Evolutionary conservation across 2,888 invertebrate genomes (phyloP).

Genomic region (Cepaea hortensis): DNA sequence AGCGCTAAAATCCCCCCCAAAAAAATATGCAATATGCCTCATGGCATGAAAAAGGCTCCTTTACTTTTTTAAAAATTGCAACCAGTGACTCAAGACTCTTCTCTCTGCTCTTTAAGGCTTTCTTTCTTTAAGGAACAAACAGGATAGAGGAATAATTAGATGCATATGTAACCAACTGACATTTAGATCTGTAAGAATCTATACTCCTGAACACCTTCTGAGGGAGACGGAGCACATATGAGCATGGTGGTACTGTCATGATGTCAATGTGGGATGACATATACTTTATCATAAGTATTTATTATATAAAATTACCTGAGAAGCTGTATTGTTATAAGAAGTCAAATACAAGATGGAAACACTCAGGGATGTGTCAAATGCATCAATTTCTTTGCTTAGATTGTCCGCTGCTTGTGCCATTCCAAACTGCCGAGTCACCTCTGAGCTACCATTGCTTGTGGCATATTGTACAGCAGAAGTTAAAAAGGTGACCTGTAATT

Average conservation of each 20-base stretch:
- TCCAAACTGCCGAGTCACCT: constrained; percentile 1
- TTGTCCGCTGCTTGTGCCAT: constrained; percentile 4
- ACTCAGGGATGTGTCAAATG: background rate
- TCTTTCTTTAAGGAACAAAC: no score
- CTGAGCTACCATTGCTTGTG: constrained; percentile 1
- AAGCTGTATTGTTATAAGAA: constrained; percentile 26
- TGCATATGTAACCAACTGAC: no score
- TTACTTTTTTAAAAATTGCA: no score
- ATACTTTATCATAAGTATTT: background rate
- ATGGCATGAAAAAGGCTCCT: no score
- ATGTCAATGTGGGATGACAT: background rate
- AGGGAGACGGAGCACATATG: background rate
- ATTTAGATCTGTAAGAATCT: background rate
- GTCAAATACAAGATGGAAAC: background rate
- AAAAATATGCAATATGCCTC: no score
- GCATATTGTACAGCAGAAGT: background rate
- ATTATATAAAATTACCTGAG: constrained; percentile 20
- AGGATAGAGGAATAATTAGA: no score
- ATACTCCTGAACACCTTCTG: background rate
- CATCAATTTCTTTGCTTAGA: constrained; percentile 9
- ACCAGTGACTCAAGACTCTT: no score
- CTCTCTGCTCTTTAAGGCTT: no score
- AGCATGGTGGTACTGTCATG: background rate
- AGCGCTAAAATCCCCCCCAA: no score
- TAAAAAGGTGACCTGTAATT: constrained; percentile 10